phyloP scores from a whole-genome alignment of 2,797 vertebrate genomes.

The Spinibarbus caldwelli region DNA sequence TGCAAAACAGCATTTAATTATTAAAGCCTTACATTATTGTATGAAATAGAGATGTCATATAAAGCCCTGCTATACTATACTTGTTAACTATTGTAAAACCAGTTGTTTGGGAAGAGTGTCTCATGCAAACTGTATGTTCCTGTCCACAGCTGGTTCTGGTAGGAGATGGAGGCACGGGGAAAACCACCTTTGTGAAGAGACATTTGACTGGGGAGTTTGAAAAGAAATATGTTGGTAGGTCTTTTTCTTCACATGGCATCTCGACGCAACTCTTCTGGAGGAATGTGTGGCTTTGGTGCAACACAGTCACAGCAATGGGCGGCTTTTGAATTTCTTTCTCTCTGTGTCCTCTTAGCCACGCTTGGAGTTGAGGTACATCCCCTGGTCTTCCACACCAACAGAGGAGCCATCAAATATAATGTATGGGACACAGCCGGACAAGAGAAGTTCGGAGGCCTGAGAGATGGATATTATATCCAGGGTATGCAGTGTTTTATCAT shows the following conservation, averaged over 20 bases:
- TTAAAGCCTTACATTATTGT: neutral
- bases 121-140: neutral
- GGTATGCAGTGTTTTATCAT: slow-evolving; percentile 73
- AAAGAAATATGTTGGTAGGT: slow-evolving; percentile 99
- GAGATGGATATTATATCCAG: slow-evolving; percentile 98
- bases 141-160: slow-evolving; percentile 88
- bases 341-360: slow-evolving; percentile 85
- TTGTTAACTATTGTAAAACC: too few relatives aligned
- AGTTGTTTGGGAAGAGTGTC: neutral
- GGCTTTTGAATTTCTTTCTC: neutral
- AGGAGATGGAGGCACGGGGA: slow-evolving; percentile 96
- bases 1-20: fast-evolving
- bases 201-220: slow-evolving; percentile 98
- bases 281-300: slow-evolving; percentile 18
- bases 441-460: slow-evolving; percentile 96
- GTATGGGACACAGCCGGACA: slow-evolving; percentile 99
- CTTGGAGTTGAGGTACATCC: slow-evolving; percentile 97
- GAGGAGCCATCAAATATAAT: slow-evolving; percentile 95
- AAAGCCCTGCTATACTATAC: too few relatives aligned
- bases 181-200: slow-evolving; percentile 97
- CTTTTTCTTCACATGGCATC: neutral
- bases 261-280: neutral
- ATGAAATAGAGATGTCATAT: too few relatives aligned
- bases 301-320: neutral
- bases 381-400: slow-evolving; percentile 95